These are phyloP conservation scores for Crypturellus undulatus DNA, from an alignment of 2,113 vertebrate genomes.

Conservation along the genomic window DNA sequence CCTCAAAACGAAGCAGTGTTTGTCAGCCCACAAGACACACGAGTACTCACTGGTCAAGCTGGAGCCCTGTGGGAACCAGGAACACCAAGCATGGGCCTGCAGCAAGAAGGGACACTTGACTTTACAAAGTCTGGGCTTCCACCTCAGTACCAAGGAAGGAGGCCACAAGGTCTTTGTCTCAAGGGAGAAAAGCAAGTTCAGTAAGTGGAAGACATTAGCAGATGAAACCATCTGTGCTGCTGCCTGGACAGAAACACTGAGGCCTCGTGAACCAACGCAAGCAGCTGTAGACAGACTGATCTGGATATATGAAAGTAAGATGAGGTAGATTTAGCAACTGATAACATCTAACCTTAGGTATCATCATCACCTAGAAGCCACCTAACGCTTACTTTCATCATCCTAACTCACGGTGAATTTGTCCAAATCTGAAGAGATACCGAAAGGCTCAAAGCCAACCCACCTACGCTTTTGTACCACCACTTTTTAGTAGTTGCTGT, in stretches of 20 bases:
- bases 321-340: background rate
- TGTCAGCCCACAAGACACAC: conserved; percentile 64
- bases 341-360: conserved; percentile 10
- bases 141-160: conserved; percentile 78
- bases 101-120: conserved; percentile 86
- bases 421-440: background rate
- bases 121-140: conserved; percentile 72
- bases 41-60: conserved; percentile 74
- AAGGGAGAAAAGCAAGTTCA: conserved; percentile 74
- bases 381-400: background rate
- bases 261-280: background rate
- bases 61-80: conserved; percentile 71
- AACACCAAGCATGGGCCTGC: conserved; percentile 83
- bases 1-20: conserved; percentile 74
- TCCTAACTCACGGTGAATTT: background rate
- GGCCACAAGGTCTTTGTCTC: conserved; percentile 82
- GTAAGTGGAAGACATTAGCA: conserved; percentile 80
- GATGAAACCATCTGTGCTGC: conserved; percentile 75
- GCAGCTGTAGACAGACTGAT: background rate
- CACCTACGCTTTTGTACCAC: background rate
- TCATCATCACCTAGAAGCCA: background rate
- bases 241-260: background rate
- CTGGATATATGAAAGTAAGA: conserved; percentile 64
- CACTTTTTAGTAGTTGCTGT: background rate
- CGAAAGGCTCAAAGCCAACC: background rate